Percentiles rank a stretch among this genome's conserved stretches.
phyloP scores from a whole-genome alignment of 2,113 vertebrate genomes.

The Nestor notabilis region DNA sequence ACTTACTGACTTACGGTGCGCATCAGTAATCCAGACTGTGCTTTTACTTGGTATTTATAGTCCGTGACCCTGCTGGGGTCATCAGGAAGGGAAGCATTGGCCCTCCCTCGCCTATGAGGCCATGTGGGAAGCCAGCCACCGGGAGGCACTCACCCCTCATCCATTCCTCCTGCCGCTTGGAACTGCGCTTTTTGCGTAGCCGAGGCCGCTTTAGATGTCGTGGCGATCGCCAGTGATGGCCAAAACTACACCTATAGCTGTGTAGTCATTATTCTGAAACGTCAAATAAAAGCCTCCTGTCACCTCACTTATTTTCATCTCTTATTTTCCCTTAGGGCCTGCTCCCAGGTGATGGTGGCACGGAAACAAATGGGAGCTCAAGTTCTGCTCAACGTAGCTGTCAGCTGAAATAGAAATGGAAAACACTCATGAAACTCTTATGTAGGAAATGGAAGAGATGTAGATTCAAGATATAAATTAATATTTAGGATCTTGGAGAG shows the following conservation, averaged over 20 bases:
- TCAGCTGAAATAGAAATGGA: background rate
- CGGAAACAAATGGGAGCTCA: background rate
- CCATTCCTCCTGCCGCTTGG: background rate
- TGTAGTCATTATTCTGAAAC: background rate
- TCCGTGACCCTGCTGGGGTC: background rate
- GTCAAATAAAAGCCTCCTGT: background rate
- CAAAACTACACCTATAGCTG: background rate
- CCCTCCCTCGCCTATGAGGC: background rate
- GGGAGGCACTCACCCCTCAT: background rate
- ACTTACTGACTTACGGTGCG: background rate
- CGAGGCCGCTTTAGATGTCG: background rate
- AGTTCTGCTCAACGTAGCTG: background rate
- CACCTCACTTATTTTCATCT: background rate
- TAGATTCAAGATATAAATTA: background rate
- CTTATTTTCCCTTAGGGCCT: background rate
- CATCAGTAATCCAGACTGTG: background rate
- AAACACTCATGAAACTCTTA: background rate
- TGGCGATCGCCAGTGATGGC: accelerated
- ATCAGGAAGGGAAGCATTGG: background rate
- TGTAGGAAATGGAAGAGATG: background rate
- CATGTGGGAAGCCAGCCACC: background rate
- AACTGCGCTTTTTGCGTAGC: background rate
- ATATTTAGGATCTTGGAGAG: background rate
- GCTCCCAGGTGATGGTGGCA: background rate
- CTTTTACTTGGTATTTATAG: background rate